A percentile compares a stretch with the other conserved stretches of the same genome.
These are phyloP conservation scores for Parazoanthus atlanticus DNA, from an alignment of 92 coral and sea anemone genomes.

Conservation along the genomic window DNA sequence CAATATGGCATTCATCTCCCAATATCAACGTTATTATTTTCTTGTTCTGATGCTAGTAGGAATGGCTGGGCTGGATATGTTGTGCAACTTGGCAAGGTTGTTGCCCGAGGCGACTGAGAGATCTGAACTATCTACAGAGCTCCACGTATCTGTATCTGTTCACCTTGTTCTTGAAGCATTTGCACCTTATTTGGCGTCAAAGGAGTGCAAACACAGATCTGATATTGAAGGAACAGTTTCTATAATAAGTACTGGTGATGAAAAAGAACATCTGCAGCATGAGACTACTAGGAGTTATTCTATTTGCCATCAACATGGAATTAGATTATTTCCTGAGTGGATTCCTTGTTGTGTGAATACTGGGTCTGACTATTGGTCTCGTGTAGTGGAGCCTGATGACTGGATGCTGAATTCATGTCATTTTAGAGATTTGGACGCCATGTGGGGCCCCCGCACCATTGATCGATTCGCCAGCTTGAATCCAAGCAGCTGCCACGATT, in stretches of 20 bases:
- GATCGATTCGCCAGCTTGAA: constrained; percentile 46
- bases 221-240: constrained; percentile 56
- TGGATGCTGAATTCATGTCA: constrained; percentile 56
- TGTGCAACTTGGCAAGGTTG: constrained; percentile 22
- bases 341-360: constrained; percentile 51
- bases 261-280: constrained; percentile 48
- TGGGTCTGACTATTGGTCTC: constrained; percentile 69
- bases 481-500: constrained; percentile 49
- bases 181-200: constrained; percentile 37
- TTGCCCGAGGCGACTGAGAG: constrained; percentile 40
- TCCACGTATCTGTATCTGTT: constrained; percentile 49
- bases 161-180: constrained; percentile 56
- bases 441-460: constrained; percentile 50
- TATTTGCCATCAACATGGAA: constrained; percentile 49
- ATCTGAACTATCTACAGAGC: constrained; percentile 21
- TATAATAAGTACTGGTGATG: constrained; percentile 50
- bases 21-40: constrained; percentile 49
- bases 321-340: constrained; percentile 56
- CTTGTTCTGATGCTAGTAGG: constrained; percentile 49
- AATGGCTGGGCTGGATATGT: constrained; percentile 35
- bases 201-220: constrained; percentile 70
- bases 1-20: constrained; percentile 59
- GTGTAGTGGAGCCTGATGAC: constrained; percentile 60
- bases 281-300: constrained; percentile 53
- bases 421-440: constrained; percentile 47